Evolutionary conservation across 2,888 invertebrate genomes (phyloP).

Genomic region (Clitarchus hookeri): DNA sequence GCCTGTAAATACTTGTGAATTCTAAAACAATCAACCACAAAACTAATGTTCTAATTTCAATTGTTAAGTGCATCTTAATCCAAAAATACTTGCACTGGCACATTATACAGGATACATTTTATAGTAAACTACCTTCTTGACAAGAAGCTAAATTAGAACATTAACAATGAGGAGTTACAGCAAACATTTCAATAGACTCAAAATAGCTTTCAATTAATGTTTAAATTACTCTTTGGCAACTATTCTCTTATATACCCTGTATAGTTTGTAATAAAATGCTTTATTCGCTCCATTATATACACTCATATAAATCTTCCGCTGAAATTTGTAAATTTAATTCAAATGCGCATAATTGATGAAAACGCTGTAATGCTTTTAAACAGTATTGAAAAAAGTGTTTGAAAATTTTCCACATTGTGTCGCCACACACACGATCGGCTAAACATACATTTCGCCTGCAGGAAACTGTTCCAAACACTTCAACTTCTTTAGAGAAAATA

Average conservation of each 20-base stretch:
- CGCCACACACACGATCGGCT: neutral
- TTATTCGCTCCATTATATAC: constrained; percentile 12
- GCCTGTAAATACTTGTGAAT: neutral
- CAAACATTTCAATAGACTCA: constrained; percentile 23
- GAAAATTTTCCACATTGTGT: neutral
- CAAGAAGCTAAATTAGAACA: constrained; percentile 11
- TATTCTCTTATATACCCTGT: constrained; percentile 19
- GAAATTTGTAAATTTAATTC: neutral
- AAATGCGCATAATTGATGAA: neutral
- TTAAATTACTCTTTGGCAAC: constrained; percentile 22
- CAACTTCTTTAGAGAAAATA: neutral
- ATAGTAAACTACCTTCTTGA: constrained; percentile 2
- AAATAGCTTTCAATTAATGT: constrained; percentile 7
- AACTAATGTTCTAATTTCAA: neutral
- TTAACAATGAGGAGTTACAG: neutral
- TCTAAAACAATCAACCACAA: neutral
- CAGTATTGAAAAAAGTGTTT: neutral
- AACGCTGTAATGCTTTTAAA: neutral
- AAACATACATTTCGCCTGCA: neutral
- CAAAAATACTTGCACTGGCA: neutral
- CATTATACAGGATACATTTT: neutral
- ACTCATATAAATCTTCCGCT: constrained; percentile 2
- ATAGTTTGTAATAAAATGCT: neutral
- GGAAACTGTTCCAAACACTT: neutral
- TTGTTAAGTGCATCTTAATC: neutral